These are phyloP conservation scores for Gymnothorax javanicus DNA, from an alignment of 2,797 vertebrate genomes.

Conservation along the genomic window DNA sequence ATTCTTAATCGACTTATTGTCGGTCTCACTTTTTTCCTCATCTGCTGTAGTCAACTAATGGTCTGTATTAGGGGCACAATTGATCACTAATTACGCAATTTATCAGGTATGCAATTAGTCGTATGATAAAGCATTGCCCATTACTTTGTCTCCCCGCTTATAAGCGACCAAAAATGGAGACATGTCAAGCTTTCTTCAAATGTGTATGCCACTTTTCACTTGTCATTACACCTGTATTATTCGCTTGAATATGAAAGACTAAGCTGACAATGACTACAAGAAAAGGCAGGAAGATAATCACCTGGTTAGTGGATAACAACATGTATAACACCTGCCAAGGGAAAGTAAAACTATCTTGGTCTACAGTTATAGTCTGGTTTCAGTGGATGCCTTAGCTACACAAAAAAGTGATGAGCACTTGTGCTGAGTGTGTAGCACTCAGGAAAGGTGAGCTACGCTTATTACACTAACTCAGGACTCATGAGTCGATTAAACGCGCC, in stretches of 20 bases:
- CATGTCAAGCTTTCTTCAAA: not conserved
- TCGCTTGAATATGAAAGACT: not conserved
- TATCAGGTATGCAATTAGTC: not conserved
- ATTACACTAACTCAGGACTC: too few relatives aligned
- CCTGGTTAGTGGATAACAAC: not conserved
- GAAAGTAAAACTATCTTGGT: not conserved
- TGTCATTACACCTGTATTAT: not conserved
- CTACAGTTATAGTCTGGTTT: not conserved
- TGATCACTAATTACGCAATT: not conserved
- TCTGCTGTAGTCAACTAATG: not conserved
- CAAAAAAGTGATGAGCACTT: not conserved
- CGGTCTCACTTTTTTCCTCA: not conserved
- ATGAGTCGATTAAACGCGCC: too few relatives aligned
- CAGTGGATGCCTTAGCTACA: not conserved
- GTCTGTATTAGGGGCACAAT: not conserved
- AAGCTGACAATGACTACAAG: not conserved
- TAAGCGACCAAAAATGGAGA: not conserved
- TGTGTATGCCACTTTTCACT: not conserved
- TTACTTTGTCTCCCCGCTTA: not conserved
- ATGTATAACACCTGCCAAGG: not conserved
- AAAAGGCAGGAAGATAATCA: not conserved
- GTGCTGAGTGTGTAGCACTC: not conserved
- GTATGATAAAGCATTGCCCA: not conserved
- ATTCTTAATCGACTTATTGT: too few relatives aligned
- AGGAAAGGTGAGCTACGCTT: not conserved